phyloP scores from a whole-genome alignment of 2,797 vertebrate species.

The Coregonus suidteri region DNA sequence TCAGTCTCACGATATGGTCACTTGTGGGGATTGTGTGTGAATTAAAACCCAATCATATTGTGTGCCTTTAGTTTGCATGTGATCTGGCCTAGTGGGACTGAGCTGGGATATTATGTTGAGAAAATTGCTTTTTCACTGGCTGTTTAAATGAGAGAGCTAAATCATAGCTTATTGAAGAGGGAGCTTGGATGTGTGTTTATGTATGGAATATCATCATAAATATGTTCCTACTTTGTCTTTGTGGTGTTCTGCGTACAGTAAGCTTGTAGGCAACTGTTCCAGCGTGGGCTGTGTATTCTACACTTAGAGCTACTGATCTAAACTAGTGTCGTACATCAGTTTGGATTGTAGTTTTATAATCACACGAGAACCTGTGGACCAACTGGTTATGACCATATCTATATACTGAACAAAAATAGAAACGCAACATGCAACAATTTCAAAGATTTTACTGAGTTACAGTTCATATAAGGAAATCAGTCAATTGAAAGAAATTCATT shows the following conservation, averaged over 20 bases:
- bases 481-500: no score
- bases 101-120: slow-evolving; percentile 51
- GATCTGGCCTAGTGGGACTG: slow-evolving; percentile 49
- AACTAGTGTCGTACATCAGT: neutral
- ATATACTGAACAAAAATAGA: neutral
- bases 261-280: neutral
- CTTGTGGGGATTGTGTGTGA: slow-evolving; percentile 17
- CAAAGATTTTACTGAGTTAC: no score
- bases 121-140: slow-evolving; percentile 55
- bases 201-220: slow-evolving; percentile 2
- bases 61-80: slow-evolving; percentile 37
- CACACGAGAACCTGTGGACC: neutral
- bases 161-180: slow-evolving; percentile 62
- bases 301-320: neutral
- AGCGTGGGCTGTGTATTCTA: neutral
- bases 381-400: neutral
- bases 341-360: neutral
- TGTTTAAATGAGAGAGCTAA: slow-evolving; percentile 61
- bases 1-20: neutral
- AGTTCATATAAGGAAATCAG: no score
- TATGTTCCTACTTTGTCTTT: neutral
- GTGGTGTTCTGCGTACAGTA: neutral
- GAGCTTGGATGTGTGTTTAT: slow-evolving; percentile 46
- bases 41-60: slow-evolving; percentile 44
- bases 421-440: no score